Base-by-base conservation (phyloP, 2,888 invertebrate genomes). In the Lacanobia oleracea region DNA sequence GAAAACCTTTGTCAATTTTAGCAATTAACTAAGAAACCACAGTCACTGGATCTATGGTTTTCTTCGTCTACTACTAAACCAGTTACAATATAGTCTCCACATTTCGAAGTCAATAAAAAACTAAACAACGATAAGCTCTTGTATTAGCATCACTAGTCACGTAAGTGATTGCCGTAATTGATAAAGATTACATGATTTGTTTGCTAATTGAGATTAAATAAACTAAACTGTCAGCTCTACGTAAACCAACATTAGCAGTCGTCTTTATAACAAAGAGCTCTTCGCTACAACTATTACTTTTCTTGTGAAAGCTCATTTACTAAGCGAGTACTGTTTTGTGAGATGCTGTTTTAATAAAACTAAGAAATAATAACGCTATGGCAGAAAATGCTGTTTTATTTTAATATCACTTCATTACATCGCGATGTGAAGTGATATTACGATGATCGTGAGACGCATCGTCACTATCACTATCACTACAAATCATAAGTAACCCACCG, bases 301-400 rank as follows among this genome's bases (percentile, higher is more conserved):
- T 51, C 59, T 67, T 27, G 45, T 78, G 72, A 72, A 78, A 68
- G 64, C 53, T 71, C 45, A 75, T 80, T 69, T 72, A 69, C 56
- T 27, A 21, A 61, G 33, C 45, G 56, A 70, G 33, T 60, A 43
- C 33, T 56, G 50, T 67, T 23, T 16, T 33, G n/a, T 27, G 18
- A 10, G 23, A 57, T n/a, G 16, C 43, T 37, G 62, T 21, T 14
- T 63, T 16, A 54, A 60, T 23, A 60, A 61, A 56, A 78, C 51
- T 67, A 57, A 51, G 1, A 23, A 40, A 43, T 40, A 43, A 4
- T 16, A 12, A 33, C 67, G 10, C 9, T 40, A 10, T 9, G 1
- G 2, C 9, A 9, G 40, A 40, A 9, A 9, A 0, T 40, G 40
- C 43, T 12, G 12, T 14, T 43, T 40, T n/a, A n/a, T n/a, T n/a